These are phyloP conservation scores for Calliopum simillimum DNA, from an alignment of 2,888 invertebrate species.

Conservation along the genomic window DNA sequence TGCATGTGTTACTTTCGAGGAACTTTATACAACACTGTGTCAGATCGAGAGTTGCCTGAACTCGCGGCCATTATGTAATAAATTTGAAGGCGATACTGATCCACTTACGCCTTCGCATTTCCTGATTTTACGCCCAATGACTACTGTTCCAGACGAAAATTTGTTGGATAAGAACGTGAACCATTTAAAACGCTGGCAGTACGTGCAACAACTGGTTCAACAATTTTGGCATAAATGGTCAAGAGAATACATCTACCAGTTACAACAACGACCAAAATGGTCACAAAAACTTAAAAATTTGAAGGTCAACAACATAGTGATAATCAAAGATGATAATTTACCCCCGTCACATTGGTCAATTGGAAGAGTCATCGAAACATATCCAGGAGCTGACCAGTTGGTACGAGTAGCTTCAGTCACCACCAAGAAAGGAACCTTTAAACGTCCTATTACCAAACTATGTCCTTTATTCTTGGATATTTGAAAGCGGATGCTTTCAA, in stretches of 20 bases:
- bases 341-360: background rate
- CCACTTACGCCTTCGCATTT: slow-evolving; percentile 47
- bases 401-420: slow-evolving; percentile 45
- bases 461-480: slow-evolving; percentile 29
- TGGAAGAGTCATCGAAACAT: background rate
- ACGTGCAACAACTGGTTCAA: slow-evolving; percentile 32
- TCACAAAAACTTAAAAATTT: background rate
- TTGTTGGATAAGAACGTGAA: slow-evolving; percentile 25
- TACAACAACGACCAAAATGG: background rate
- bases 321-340: background rate
- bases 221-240: background rate
- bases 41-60: slow-evolving; percentile 37
- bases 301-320: background rate
- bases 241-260: background rate
- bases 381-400: background rate
- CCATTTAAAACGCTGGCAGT: slow-evolving; percentile 37
- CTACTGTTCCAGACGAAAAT: slow-evolving; percentile 30
- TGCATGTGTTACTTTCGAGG: slow-evolving; percentile 34
- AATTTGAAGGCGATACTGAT: slow-evolving; percentile 25
- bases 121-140: slow-evolving; percentile 32
- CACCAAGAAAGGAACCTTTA: slow-evolving; percentile 32
- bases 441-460: slow-evolving; percentile 34
- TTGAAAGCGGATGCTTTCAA: slow-evolving; percentile 37
- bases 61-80: slow-evolving; percentile 12
- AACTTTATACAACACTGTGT: slow-evolving; percentile 34